phyloP scores from a whole-genome alignment of 2,113 vertebrate genomes.

The Colius striatus region DNA sequence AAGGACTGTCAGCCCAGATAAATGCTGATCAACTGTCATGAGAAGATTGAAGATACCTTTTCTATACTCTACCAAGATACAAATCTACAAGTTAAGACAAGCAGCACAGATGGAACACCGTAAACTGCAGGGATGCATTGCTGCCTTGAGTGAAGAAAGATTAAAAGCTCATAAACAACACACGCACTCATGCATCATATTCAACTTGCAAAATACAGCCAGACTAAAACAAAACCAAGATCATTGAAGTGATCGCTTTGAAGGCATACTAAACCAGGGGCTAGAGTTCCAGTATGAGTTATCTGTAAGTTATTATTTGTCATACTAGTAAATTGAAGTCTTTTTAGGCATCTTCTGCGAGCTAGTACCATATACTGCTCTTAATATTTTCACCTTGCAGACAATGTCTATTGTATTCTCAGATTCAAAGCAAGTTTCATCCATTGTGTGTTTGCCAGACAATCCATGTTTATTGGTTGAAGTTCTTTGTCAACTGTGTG shows the following conservation, averaged over 20 bases:
- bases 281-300: background rate
- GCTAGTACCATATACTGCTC: background rate
- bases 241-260: background rate
- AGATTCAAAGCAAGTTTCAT: background rate
- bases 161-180: slow-evolving; percentile 15
- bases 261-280: background rate
- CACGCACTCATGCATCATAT: rapidly evolving
- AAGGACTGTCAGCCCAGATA: background rate
- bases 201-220: background rate
- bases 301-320: background rate
- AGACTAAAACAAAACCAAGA: background rate
- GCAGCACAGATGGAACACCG: background rate
- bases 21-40: background rate
- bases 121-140: background rate
- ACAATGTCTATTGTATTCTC: background rate
- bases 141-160: slow-evolving; percentile 14
- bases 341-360: background rate
- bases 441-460: background rate
- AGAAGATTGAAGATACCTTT: slow-evolving; percentile 20
- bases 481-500: background rate
- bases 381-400: background rate
- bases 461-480: background rate
- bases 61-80: background rate
- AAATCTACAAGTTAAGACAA: slow-evolving; percentile 13
- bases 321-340: background rate